A percentile compares a stretch with the other conserved stretches of the same genome.
Conservation (phyloP, 1,140 invertebrate genomes). For the Polyergus mexicanus region DNA sequence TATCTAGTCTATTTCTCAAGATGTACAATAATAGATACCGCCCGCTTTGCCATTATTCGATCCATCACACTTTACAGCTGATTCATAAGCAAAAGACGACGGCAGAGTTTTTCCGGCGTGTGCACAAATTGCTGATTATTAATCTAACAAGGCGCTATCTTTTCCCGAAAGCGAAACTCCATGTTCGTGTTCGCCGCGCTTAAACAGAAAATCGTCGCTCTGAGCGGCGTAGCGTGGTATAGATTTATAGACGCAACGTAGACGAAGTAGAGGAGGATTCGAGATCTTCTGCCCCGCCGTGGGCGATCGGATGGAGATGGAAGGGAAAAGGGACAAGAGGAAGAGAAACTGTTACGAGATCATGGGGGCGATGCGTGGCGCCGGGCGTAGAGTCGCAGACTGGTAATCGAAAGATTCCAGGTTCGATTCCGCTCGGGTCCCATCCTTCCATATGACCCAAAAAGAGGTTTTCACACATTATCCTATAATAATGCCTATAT, state of each 20-base stretch:
- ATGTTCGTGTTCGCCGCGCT: conserved; percentile 42
- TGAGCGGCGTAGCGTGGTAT: conserved; percentile 25
- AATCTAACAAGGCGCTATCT: conserved; percentile 61
- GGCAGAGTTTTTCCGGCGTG: conserved; percentile 37
- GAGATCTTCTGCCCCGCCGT: conserved; percentile 24
- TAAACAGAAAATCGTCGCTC: conserved; percentile 61
- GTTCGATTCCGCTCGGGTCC: too few relatives aligned
- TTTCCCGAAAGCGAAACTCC: conserved; percentile 28
- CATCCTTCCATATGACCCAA: too few relatives aligned
- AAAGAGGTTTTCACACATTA: too few relatives aligned
- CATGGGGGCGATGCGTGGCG: too few relatives aligned
- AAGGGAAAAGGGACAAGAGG: background rate
- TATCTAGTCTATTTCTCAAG: background rate
- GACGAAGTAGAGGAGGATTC: conserved; percentile 12
- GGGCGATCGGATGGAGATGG: conserved; percentile 8
- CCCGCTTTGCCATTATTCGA: conserved; percentile 27
- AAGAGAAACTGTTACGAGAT: conserved; percentile 58
- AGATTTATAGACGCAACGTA: conserved; percentile 53
- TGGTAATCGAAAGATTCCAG: too few relatives aligned
- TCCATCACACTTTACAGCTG: conserved; percentile 49
- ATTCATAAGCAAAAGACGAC: conserved; percentile 29
- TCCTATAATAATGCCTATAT: too few relatives aligned
- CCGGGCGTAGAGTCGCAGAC: too few relatives aligned
- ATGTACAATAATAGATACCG: too few relatives aligned
- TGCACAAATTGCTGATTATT: conserved; percentile 61